Evolutionary conservation across 2,888 invertebrate genomes (phyloP).

Genomic region (Dione vanillae): DNA sequence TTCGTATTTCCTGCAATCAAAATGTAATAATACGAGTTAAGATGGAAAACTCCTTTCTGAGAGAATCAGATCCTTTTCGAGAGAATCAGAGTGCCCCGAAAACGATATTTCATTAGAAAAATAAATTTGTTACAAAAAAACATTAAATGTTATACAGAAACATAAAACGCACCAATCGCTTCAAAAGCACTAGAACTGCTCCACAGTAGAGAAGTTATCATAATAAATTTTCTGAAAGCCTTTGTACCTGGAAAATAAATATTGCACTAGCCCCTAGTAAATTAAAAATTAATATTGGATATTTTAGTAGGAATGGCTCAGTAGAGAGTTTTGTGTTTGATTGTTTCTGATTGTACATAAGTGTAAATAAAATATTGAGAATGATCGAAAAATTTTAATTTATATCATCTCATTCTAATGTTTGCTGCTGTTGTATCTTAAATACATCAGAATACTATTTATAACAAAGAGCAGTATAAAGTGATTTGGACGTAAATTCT

Average conservation of each 20-base stretch:
- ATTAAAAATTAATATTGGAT: conserved; percentile 16
- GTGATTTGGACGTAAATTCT: no score
- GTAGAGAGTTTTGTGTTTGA: background rate
- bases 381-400: no score
- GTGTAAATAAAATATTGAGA: no score
- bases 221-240: conserved; percentile 7
- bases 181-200: background rate
- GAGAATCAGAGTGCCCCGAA: no score
- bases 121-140: background rate
- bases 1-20: no score
- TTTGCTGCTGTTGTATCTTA: no score
- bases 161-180: background rate
- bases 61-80: background rate
- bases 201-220: conserved; percentile 3
- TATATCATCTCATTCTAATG: no score
- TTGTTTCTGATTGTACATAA: no score
- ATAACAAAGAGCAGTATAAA: no score
- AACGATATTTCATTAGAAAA: no score
- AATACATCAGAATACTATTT: no score
- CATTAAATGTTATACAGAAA: background rate
- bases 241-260: background rate
- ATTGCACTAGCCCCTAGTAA: conserved; percentile 5
- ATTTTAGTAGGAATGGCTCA: background rate
- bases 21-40: no score
- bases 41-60: background rate